Percentiles rank a stretch among this genome's conserved stretches.
These are phyloP conservation scores for Mesorhabditis sp. DNA, from an alignment of 2,888 invertebrate species.

Conservation along the genomic window DNA sequence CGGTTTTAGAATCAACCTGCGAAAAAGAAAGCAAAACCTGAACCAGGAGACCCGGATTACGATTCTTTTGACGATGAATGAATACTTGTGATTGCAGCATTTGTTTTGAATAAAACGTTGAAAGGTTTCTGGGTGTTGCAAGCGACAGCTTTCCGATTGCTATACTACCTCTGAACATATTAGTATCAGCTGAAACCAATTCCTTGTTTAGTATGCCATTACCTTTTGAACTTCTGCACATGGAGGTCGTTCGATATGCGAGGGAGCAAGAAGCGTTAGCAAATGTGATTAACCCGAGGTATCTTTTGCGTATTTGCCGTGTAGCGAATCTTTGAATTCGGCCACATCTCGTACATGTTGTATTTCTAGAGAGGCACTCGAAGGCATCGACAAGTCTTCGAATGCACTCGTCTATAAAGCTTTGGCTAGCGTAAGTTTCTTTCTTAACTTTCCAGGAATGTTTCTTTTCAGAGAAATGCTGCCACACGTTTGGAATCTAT, in stretches of 20 bases:
- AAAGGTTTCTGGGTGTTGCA: no score
- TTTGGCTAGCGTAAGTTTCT: constrained; percentile 30
- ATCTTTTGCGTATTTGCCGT: constrained; percentile 18
- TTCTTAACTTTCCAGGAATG: not conserved
- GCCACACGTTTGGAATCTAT: constrained; percentile 63
- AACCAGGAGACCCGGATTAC: no score
- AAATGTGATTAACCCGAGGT: constrained; percentile 26
- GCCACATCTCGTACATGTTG: constrained; percentile 22
- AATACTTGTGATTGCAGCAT: no score
- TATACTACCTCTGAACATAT: no score
- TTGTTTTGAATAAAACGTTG: no score
- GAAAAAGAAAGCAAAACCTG: no score
- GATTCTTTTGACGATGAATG: no score
- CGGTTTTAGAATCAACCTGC: no score
- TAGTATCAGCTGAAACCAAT: no score
- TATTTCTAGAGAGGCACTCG: constrained; percentile 18
- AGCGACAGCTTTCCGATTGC: no score
- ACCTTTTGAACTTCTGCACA: constrained; percentile 50
- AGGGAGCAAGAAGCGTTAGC: constrained; percentile 31
- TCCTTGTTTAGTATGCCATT: constrained; percentile 21
- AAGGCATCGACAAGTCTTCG: constrained; percentile 23
- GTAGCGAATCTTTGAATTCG: not conserved
- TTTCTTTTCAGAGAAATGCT: constrained; percentile 40
- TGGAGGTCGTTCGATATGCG: constrained; percentile 47
- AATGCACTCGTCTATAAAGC: constrained; percentile 31